phyloP scores from a whole-genome alignment of 1,140 invertebrate genomes.

The Bombus haemorrhoidalis region DNA sequence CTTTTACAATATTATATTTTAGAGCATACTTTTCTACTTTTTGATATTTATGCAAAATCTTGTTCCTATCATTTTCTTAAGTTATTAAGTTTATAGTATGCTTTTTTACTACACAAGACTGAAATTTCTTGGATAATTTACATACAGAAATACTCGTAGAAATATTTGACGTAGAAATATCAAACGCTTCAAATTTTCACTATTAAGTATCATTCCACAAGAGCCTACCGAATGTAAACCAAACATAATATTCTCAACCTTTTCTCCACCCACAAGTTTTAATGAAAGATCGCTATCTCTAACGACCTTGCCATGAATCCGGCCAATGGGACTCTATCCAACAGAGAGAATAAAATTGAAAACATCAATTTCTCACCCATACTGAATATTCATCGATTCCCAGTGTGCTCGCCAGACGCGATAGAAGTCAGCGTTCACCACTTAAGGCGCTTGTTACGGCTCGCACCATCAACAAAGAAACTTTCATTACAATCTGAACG shows the following conservation, averaged over 20 bases:
- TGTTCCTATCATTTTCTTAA: too few relatives aligned
- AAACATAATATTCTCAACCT: not conserved
- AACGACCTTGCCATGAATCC: not conserved
- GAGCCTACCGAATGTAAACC: too few relatives aligned
- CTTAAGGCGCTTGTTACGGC: slow-evolving; percentile 39
- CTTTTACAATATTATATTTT: too few relatives aligned
- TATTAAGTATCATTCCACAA: not conserved
- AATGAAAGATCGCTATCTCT: not conserved
- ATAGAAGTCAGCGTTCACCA: slow-evolving; percentile 9
- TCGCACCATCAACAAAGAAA: slow-evolving; percentile 50
- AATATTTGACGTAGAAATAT: not conserved
- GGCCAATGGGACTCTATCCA: not conserved
- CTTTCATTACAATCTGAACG: slow-evolving; percentile 58
- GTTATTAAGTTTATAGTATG: too few relatives aligned
- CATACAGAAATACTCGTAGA: not conserved
- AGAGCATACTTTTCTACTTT: not conserved
- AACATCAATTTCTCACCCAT: not conserved
- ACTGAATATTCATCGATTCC: not conserved
- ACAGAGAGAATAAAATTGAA: not conserved
- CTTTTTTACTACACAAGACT: too few relatives aligned
- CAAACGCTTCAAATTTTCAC: not conserved
- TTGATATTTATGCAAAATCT: not conserved
- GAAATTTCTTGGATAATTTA: not conserved
- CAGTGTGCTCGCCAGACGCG: not conserved
- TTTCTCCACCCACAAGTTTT: not conserved